phyloP scores from a whole-genome alignment of 2,888 invertebrate species.

The Hylaea fasciaria region DNA sequence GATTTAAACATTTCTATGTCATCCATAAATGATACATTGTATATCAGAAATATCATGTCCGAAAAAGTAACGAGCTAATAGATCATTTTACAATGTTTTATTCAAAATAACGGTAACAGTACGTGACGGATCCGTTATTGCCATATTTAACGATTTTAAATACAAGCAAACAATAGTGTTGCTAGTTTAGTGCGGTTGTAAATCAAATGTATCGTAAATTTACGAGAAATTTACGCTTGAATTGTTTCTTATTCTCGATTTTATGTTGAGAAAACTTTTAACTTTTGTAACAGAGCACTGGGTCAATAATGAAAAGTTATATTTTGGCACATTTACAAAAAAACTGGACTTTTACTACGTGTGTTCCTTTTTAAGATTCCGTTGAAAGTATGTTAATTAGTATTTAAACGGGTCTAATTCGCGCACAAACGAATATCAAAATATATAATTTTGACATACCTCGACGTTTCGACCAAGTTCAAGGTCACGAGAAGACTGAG shows the following conservation, averaged over 20 bases:
- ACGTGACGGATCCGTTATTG: slow-evolving; percentile 75
- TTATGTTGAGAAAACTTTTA: slow-evolving; percentile 64
- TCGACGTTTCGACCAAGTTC: no score
- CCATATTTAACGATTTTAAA: slow-evolving; percentile 76
- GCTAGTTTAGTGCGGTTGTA: slow-evolving; percentile 70
- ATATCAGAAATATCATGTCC: slow-evolving; percentile 30
- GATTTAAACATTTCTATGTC: slow-evolving; percentile 8
- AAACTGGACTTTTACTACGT: no score
- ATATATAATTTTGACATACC: no score
- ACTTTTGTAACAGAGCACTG: slow-evolving; percentile 10
- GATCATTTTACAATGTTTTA: slow-evolving; percentile 64
- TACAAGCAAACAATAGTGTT: slow-evolving; percentile 73
- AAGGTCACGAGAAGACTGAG: no score
- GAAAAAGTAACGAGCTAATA: slow-evolving; percentile 52
- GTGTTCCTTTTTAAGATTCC: no score
- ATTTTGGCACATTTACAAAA: not conserved
- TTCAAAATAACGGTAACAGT: slow-evolving; percentile 66
- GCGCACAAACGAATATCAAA: no score
- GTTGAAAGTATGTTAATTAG: no score
- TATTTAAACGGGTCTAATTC: no score
- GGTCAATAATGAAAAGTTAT: slow-evolving; percentile 3
- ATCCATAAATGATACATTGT: slow-evolving; percentile 30
- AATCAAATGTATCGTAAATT: slow-evolving; percentile 75
- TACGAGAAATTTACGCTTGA: slow-evolving; percentile 45
- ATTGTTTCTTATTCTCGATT: slow-evolving; percentile 48